phyloP scores from a whole-genome alignment of 2,797 vertebrate species.

The Falco berigora region DNA sequence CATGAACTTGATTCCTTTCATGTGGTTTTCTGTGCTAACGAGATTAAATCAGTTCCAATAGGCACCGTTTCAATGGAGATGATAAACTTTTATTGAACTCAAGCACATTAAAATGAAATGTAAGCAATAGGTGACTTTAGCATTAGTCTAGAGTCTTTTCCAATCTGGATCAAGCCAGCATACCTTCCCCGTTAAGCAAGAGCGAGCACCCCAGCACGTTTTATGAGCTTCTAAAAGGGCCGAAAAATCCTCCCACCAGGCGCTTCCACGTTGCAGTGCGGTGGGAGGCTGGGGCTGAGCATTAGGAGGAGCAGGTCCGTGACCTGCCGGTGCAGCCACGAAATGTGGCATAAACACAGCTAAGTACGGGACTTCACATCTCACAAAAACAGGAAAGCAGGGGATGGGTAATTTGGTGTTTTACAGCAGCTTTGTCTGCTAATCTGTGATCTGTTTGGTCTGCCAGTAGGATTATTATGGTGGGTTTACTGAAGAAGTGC shows the following conservation, averaged over 20 bases:
- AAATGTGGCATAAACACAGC: constrained; percentile 50
- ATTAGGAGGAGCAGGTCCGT: background rate
- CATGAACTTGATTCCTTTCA: constrained; percentile 69
- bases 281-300: constrained; percentile 2
- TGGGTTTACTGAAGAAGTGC: constrained; percentile 80
- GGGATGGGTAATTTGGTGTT: constrained; percentile 67
- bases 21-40: constrained; percentile 71
- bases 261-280: background rate
- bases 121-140: constrained; percentile 78
- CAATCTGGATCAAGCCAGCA: constrained; percentile 68
- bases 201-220: constrained; percentile 54
- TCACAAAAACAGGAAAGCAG: constrained; percentile 59
- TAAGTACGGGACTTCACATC: constrained; percentile 60
- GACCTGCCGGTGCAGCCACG: constrained; percentile 24
- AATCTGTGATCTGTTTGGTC: constrained; percentile 78
- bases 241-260: constrained; percentile 9
- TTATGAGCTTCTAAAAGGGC: constrained; percentile 67
- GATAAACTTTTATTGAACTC: constrained; percentile 82
- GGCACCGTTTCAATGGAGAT: constrained; percentile 75
- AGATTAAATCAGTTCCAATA: constrained; percentile 78
- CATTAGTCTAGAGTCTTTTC: constrained; percentile 67
- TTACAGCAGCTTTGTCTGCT: constrained; percentile 71
- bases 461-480: constrained; percentile 81
- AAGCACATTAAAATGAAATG: constrained; percentile 78
- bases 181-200: constrained; percentile 71